These are phyloP conservation scores for Scaeva pyrastri DNA, from an alignment of 2,888 invertebrate species.

Conservation along the genomic window DNA sequence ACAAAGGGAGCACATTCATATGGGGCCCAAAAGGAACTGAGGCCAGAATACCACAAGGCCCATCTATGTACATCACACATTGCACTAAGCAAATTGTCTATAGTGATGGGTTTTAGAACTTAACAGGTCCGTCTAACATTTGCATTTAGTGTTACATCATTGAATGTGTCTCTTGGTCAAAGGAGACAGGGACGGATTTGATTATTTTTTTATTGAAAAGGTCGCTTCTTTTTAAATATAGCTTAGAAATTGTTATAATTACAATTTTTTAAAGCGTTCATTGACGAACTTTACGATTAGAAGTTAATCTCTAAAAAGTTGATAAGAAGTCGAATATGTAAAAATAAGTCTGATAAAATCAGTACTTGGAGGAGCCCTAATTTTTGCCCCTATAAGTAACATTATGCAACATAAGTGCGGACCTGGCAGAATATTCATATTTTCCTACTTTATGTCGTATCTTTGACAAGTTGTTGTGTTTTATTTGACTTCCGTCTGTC, in stretches of 20 bases:
- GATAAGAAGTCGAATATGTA: too few relatives aligned
- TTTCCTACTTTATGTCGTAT: background rate
- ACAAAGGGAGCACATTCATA: slow-evolving; percentile 72
- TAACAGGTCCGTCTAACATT: slow-evolving; percentile 71
- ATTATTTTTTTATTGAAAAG: background rate
- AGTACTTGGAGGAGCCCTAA: background rate
- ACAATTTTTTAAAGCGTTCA: too few relatives aligned
- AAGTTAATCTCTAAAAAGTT: too few relatives aligned
- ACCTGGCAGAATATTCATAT: background rate
- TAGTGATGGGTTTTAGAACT: slow-evolving; percentile 51
- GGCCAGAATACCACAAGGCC: too few relatives aligned
- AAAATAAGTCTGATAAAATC: too few relatives aligned
- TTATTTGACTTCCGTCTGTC: slow-evolving; percentile 61
- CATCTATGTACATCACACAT: slow-evolving; percentile 23
- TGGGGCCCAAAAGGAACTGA: too few relatives aligned
- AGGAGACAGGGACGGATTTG: background rate
- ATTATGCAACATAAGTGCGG: background rate
- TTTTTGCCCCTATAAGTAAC: background rate
- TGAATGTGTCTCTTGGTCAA: slow-evolving; percentile 36
- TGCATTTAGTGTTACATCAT: slow-evolving; percentile 52
- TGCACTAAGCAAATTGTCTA: slow-evolving; percentile 37
- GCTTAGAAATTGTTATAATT: too few relatives aligned
- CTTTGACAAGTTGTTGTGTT: slow-evolving; percentile 26
- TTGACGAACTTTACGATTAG: too few relatives aligned
- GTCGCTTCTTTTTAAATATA: background rate